A percentile compares a stretch with the other conserved stretches of the same genome.
These are phyloP conservation scores for Ochotona curzoniae DNA, from an alignment of 2,113 vertebrate species.

Conservation along the genomic window DNA sequence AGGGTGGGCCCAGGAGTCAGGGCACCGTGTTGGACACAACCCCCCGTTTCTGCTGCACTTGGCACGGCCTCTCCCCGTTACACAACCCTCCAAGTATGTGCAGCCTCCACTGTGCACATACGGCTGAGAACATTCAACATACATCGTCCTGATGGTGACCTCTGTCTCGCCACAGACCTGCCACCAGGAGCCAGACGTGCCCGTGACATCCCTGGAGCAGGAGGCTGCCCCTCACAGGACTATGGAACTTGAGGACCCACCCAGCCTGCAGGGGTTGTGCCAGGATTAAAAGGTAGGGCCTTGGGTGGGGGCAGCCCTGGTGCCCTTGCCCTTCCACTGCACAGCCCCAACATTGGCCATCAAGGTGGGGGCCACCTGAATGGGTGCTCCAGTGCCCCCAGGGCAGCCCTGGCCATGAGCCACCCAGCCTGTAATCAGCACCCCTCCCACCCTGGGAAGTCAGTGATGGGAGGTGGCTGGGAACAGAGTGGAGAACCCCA, in stretches of 20 bases:
- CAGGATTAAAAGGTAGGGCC: background rate
- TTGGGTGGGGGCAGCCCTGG: background rate
- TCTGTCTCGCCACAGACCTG: background rate
- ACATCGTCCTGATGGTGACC: constrained; percentile 16
- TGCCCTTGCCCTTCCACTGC: background rate
- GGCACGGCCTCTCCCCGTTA: constrained; percentile 69
- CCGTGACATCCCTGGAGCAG: rapidly evolving
- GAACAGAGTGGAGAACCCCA: background rate
- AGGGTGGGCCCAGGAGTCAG: background rate
- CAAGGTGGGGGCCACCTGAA: background rate
- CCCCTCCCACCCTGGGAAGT: background rate
- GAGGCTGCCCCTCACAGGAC: background rate
- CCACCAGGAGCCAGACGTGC: background rate
- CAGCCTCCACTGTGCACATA: constrained; percentile 32
- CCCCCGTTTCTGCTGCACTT: constrained; percentile 76
- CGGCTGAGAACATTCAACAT: constrained; percentile 63
- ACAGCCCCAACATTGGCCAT: background rate
- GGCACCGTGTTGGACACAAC: constrained; percentile 71
- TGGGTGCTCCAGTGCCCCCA: too few species aligned
- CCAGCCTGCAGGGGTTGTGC: too few species aligned
- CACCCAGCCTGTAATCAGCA: background rate
- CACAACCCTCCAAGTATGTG: constrained; percentile 79
- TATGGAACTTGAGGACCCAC: background rate
- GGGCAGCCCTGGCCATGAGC: background rate
- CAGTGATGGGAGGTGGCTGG: background rate